Conservation (phyloP, 2,797 vertebrate genomes). For the Hephaestus fuliginosus region DNA sequence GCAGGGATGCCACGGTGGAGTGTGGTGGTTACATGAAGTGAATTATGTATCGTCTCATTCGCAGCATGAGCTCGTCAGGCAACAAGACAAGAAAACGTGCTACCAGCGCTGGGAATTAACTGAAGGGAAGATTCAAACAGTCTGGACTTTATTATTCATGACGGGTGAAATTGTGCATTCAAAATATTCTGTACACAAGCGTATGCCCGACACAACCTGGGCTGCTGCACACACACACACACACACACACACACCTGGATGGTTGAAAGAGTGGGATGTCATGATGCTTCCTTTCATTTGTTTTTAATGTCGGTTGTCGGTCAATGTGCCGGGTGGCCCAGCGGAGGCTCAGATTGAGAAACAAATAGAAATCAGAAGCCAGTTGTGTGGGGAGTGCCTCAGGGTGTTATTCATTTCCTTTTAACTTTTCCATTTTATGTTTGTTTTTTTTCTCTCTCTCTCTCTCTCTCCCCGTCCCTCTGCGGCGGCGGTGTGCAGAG, state of each 20-base stretch:
- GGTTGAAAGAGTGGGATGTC: slow-evolving; percentile 33
- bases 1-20: slow-evolving; percentile 16
- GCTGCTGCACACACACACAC: background rate
- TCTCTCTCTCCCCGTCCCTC: slow-evolving; percentile 5
- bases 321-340: slow-evolving; percentile 36
- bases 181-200: slow-evolving; percentile 35
- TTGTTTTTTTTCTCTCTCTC: too few relatives aligned
- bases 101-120: slow-evolving; percentile 47
- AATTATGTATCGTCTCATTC: slow-evolving; percentile 62
- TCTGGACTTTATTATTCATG: slow-evolving; percentile 58
- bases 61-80: slow-evolving; percentile 42
- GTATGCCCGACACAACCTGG: background rate
- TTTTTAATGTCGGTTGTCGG: slow-evolving; percentile 57
- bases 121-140: slow-evolving; percentile 39
- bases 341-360: slow-evolving; percentile 55
- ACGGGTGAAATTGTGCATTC: slow-evolving; percentile 40
- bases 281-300: slow-evolving; percentile 55
- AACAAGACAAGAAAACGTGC: slow-evolving; percentile 44
- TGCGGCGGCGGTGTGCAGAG: slow-evolving; percentile 32
- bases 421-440: slow-evolving; percentile 58
- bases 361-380: slow-evolving; percentile 73
- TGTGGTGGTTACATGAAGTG: slow-evolving; percentile 42
- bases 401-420: slow-evolving; percentile 73
- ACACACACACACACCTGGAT: slow-evolving; percentile 33
- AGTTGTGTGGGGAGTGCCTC: slow-evolving; percentile 65